These are phyloP conservation scores for Megastigmus dorsalis DNA, from an alignment of 2,888 invertebrate species.

Conservation along the genomic window DNA sequence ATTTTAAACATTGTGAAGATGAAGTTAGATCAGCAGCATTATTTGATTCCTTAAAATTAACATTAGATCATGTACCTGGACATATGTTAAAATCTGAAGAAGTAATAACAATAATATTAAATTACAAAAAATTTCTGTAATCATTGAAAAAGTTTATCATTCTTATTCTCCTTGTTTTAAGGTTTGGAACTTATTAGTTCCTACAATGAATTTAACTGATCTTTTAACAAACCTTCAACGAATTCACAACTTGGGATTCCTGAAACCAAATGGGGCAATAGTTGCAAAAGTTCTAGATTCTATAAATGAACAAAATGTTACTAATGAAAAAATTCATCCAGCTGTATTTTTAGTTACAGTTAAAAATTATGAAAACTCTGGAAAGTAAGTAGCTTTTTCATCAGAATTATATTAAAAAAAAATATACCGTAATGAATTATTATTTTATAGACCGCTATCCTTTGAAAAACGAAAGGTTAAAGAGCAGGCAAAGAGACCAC, in stretches of 20 bases:
- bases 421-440: not conserved
- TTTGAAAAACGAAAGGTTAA: slow-evolving; percentile 66
- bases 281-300: slow-evolving; percentile 76
- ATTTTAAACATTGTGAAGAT: slow-evolving; percentile 72
- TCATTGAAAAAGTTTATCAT: not conserved
- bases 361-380: slow-evolving; percentile 79
- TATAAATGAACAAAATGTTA: slow-evolving; percentile 75
- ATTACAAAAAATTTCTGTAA: slow-evolving; percentile 19
- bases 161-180: slow-evolving; percentile 64
- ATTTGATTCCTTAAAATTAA: slow-evolving; percentile 76
- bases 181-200: slow-evolving; percentile 80
- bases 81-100: slow-evolving; percentile 79
- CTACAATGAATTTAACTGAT: slow-evolving; percentile 76
- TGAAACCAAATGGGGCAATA: slow-evolving; percentile 76
- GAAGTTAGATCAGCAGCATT: slow-evolving; percentile 76
- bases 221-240: slow-evolving; percentile 78
- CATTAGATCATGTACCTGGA: slow-evolving; percentile 83
- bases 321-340: slow-evolving; percentile 75
- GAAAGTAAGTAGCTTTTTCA: slow-evolving; percentile 76
- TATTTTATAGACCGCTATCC: slow-evolving; percentile 60
- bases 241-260: slow-evolving; percentile 79
- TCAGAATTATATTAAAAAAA: slow-evolving; percentile 4
- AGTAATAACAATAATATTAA: too few species aligned
- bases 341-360: slow-evolving; percentile 78
- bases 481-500: slow-evolving; percentile 61